Percentiles rank a stretch among this genome's conserved stretches.
These are phyloP conservation scores for Meteorus sp. DNA, from an alignment of 1,140 invertebrate genomes.

Conservation along the genomic window DNA sequence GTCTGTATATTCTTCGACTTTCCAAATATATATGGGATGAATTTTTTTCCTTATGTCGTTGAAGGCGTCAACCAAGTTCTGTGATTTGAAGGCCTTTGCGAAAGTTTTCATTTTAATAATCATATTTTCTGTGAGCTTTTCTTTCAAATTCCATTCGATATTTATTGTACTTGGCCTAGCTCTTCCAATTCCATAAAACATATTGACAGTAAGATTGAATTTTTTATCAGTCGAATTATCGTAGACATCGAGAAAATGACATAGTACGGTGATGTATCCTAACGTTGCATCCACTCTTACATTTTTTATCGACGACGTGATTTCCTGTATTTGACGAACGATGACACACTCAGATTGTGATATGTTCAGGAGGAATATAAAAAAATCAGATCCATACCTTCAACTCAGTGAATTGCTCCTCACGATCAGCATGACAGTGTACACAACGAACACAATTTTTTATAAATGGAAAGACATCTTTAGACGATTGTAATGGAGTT, in stretches of 20 bases:
- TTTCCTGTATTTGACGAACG: background rate
- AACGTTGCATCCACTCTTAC: background rate
- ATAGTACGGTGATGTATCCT: background rate
- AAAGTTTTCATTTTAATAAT: background rate
- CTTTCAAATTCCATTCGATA: background rate
- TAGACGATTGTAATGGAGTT: background rate
- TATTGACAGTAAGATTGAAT: background rate
- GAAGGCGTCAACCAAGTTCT: background rate
- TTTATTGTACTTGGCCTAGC: background rate
- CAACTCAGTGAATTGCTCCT: background rate
- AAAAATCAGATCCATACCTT: background rate
- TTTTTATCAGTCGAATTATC: background rate
- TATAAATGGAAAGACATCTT: background rate
- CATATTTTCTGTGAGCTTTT: background rate
- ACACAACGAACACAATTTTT: slow-evolving; percentile 4
- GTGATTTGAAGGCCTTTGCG: background rate
- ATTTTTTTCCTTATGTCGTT: background rate
- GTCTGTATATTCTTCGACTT: background rate
- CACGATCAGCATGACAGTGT: background rate
- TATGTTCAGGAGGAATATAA: background rate
- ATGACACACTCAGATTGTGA: background rate
- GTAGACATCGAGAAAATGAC: background rate
- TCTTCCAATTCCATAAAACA: slow-evolving; percentile 4
- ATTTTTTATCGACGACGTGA: background rate
- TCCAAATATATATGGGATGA: background rate